Evolutionary conservation across 2,888 invertebrate species (phyloP), one percentile per base, ranked within the genome.

Genomic region (Apeira syringaria): DNA sequence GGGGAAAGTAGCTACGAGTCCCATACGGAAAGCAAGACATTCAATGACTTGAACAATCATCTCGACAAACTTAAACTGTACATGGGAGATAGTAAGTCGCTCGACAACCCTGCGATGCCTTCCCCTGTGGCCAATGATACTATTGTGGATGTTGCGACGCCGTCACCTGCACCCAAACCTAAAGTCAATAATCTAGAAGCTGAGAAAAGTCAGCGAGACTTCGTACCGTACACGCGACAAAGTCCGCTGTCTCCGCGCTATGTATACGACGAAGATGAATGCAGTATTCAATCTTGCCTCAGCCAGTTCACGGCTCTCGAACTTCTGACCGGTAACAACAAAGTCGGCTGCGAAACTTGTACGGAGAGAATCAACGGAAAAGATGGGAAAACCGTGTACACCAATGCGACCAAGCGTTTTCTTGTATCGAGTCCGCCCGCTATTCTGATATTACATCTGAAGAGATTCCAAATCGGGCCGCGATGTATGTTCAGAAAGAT

Each of bases 281-380:
- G 94, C 74, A 95, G 96, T 11, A 93, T 98, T 34, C 94, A 95
- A 62, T 96, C 97, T 0, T 98, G 98, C 73, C 92, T 99, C 36
- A 95, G 96, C 68, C 96, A 97, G 75, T 99, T 99, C 82, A 98
- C 98, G 0, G 94, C 95, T 0, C 92, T 96, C 8, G 99, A 99
- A 74, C 86, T 97, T 10, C 93, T 99, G 81, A 96, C 95, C 0
- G 98, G 97, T 0, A 95, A 94, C 73, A 99, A 99, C 79, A 96
- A 96, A 82, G 98, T 99, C 31, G 94, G 95, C 39, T 99, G 99
- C 78, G 96, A 97, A 68, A 92, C 94, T 29, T 99, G 99, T 82
- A 97, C 97, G 0, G 93, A 93, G 53, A 83, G 93, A n/a, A 89
- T 92, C 50, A 94, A 94, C 57, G 93, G 92, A 25, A 92, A 92